Evolutionary conservation across 2,113 vertebrate species (phyloP), one percentile per base, ranked within the genome.

Genomic region (Piaya cayana): DNA sequence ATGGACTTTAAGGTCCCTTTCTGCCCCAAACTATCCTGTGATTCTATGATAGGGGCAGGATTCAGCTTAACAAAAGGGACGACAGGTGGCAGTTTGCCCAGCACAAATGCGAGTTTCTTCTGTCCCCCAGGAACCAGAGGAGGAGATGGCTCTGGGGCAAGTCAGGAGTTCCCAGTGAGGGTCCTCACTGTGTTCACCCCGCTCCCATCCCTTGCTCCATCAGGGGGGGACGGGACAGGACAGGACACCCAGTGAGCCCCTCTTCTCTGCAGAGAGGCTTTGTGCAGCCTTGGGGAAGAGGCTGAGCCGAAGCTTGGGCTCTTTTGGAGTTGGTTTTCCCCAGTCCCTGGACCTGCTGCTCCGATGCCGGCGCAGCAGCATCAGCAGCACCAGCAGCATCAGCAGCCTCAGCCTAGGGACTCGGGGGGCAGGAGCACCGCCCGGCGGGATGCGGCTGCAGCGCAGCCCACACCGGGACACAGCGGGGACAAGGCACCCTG

Each of bases 381-480:
- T 45, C 43, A 15, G 15, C 42, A 43, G 42, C 43, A 45, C 16
- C 43, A 15, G 15, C 43, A 45, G 43, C 43, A 45, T 45, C 43
- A 15, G 7, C 19, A 47, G 47, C 47, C 21, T 47, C 47, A 7
- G 27, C 72, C 7, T 36, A 50, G 10, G 32, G 91, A 92, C 91
- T 64, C 64, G 52, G 58, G 53, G 83, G 88, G 80, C 72, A 50
- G 92, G 89, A 77, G 94, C 89, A 84, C 96, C 96, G 82, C 91
- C 98, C 90, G 25, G 88, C 39, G 97, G 95, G 96, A 62, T 15
- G 79, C 15, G 68, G 55, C 93, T 16, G 94, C 88, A 95, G 82
- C 94, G 76, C 95, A 95, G 86, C 91, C 83, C 88, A 18, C 79
- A 15, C 20, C 4, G 45, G 53, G 32, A 47, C 45, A 47, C 45